Evolutionary conservation across 1,140 invertebrate species (phyloP), one percentile per base, ranked within the genome.

Genomic region (Gryllus bimaculatus): DNA sequence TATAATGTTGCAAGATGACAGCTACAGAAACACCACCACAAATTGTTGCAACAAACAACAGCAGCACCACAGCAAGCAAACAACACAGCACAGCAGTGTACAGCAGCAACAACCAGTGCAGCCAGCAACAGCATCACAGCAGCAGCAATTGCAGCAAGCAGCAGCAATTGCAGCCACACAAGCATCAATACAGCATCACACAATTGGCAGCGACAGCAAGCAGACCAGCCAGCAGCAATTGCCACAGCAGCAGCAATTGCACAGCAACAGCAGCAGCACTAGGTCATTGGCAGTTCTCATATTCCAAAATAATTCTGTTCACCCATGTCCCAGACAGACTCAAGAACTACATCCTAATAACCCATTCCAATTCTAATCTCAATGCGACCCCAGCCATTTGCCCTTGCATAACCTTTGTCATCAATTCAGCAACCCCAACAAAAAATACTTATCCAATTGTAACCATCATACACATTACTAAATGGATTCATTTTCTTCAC

Each of bases 351-450:
- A 8, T 15, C 15, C n/a, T 8, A 54, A 54, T 47, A 73, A 78
- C 39, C 78, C 54, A 48, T 77, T 66, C 54, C n/a, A 78, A 47
- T 26, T 21, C 39, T 8, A 80, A 74, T 76, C n/a, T 75, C 20
- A 77, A 80, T 47, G 18, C n/a, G 73, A 81, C 48, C 75, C 81
- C 13, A 77, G 54, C 49, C 79, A 80, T 48, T 79, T 89, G 47
- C 84, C 89, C 76, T 82, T 90, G 12, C 89, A 90, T 79, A 89
- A 89, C 79, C 84, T 90, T 12, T n/a, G 86, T 89, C 48, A 88
- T 88, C 21, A 88, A 89, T 78, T 86, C 86, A 0, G 81, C 83
- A 7, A 49, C 76, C 20, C 79, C 79, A n/a, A 77, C 47, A 6
- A 47, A 49, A 20, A 15, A 15, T 47, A 73, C 74, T 48, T 75